These are phyloP conservation scores for Amphiura filiformis DNA, from an alignment of 35 echinoderm and acorn worm genomes.

Conservation along the genomic window DNA sequence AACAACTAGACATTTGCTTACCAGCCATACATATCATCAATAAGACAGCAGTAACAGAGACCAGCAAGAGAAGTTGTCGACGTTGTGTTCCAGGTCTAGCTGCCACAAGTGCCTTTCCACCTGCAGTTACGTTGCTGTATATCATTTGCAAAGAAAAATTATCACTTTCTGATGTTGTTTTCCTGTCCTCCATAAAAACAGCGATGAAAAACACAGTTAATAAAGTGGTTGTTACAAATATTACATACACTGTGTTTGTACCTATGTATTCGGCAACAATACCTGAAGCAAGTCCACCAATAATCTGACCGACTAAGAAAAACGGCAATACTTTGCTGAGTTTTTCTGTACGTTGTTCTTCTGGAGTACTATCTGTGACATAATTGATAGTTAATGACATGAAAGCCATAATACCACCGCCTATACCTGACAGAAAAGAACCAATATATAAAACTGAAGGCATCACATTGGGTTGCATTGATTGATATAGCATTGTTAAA, in stretches of 20 bases:
- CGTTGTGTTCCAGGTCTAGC: not conserved
- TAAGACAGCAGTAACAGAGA: not conserved
- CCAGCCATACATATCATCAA: not conserved
- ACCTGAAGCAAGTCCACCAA: slow-evolving; percentile 54
- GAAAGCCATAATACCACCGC: slow-evolving; percentile 67
- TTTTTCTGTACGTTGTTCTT: slow-evolving; percentile 53
- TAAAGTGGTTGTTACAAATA: not conserved
- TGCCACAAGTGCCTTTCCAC: not conserved
- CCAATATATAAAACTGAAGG: slow-evolving; percentile 29
- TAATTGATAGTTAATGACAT: slow-evolving; percentile 52
- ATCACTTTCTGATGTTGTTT: not conserved
- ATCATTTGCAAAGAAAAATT: not conserved
- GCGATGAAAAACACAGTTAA: slow-evolving; percentile 19
- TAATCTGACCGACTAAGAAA: slow-evolving; percentile 58
- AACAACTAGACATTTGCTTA: not conserved
- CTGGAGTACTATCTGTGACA: slow-evolving; percentile 65
- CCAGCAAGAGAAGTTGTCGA: not conserved
- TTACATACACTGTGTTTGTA: not conserved
- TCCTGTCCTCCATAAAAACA: not conserved
- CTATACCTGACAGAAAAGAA: slow-evolving; percentile 33
- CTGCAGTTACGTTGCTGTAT: slow-evolving; percentile 24
- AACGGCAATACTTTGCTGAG: slow-evolving; percentile 57
- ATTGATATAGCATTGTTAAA: slow-evolving; percentile 22
- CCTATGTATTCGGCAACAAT: slow-evolving; percentile 32
- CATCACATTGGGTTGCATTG: slow-evolving; percentile 1